Percentiles rank a stretch among this genome's conserved stretches.
Conservation (phyloP, 2,888 invertebrate genomes). For the Hydroisotoma schaefferi region DNA sequence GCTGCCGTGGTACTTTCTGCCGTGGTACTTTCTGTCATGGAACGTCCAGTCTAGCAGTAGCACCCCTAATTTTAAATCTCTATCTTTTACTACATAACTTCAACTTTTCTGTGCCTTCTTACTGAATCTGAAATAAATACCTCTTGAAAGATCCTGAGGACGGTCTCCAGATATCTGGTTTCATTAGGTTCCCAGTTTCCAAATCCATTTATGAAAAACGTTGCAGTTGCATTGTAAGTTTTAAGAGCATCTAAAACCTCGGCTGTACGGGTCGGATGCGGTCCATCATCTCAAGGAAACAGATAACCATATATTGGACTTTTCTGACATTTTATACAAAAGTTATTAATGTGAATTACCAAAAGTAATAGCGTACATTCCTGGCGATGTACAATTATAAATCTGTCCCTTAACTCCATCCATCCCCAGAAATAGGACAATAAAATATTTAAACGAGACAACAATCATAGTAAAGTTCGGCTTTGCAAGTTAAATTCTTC, state of each 20-base stretch:
- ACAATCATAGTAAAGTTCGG: no score
- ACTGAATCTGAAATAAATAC: constrained; percentile 17
- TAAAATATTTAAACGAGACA: no score
- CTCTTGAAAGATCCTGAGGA: constrained; percentile 18
- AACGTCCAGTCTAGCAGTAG: no score
- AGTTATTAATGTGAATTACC: constrained; percentile 12
- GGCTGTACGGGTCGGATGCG: constrained; percentile 8
- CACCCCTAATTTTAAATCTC: no score
- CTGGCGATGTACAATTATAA: constrained; percentile 3
- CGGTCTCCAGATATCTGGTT: constrained; percentile 9
- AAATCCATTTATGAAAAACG: constrained; percentile 25
- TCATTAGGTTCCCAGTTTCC: constrained; percentile 1
- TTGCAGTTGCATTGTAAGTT: constrained; percentile 18
- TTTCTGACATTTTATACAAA: background rate
- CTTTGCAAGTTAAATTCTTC: no score
- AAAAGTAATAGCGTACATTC: constrained; percentile 25
- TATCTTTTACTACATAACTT: no score
- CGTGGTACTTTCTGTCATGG: no score
- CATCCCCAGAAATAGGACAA: no score
- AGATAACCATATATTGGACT: background rate
- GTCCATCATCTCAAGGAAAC: constrained; percentile 28
- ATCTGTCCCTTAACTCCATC: no score
- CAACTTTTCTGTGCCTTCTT: no score
- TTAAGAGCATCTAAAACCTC: constrained; percentile 22
- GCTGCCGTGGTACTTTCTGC: no score